Evolutionary conservation across 2,797 vertebrate genomes (phyloP).

Genomic region (Poeciliopsis paucimaculata): DNA sequence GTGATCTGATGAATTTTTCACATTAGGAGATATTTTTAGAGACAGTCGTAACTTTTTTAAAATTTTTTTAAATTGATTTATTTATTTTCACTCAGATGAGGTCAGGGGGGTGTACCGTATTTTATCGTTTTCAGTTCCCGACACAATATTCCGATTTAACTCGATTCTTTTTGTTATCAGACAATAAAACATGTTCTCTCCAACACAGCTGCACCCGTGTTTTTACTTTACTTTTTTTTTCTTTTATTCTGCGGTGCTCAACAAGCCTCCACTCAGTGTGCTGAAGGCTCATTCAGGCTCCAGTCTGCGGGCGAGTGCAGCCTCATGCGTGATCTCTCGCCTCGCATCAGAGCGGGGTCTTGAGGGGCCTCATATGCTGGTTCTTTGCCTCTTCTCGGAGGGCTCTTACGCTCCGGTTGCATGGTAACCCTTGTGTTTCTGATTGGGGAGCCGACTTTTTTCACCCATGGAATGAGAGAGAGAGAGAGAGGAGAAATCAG

Average conservation of each 20-base stretch:
- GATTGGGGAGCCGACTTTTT: constrained; percentile 49
- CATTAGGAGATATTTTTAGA: constrained; percentile 69
- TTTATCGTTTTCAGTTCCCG: constrained; percentile 1
- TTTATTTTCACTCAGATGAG: constrained; percentile 37
- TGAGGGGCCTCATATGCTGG: constrained; percentile 68
- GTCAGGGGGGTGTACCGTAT: constrained; percentile 17
- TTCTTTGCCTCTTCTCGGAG: constrained; percentile 60
- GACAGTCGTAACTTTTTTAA: constrained; percentile 47
- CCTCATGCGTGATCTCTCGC: constrained; percentile 50
- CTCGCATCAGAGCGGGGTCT: constrained; percentile 59
- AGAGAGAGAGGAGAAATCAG: constrained; percentile 29
- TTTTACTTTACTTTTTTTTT: too few relatives aligned
- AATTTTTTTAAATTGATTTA: constrained; percentile 14
- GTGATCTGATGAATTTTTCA: constrained; percentile 77
- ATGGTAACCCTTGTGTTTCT: constrained; percentile 58
- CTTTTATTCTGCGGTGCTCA: constrained; percentile 24
- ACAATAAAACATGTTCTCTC: constrained; percentile 6
- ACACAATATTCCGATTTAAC: constrained; percentile 29
- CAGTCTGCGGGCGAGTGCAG: constrained; percentile 1
- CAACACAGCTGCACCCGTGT: constrained; percentile 2
- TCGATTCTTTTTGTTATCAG: constrained; percentile 23
- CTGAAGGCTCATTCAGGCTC: constrained; percentile 20
- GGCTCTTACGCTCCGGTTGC: constrained; percentile 58
- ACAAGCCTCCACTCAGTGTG: constrained; percentile 9
- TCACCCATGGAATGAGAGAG: constrained; percentile 36